phyloP scores from a whole-genome alignment of 2,113 vertebrate genomes.

The Elephantulus edwardii region DNA sequence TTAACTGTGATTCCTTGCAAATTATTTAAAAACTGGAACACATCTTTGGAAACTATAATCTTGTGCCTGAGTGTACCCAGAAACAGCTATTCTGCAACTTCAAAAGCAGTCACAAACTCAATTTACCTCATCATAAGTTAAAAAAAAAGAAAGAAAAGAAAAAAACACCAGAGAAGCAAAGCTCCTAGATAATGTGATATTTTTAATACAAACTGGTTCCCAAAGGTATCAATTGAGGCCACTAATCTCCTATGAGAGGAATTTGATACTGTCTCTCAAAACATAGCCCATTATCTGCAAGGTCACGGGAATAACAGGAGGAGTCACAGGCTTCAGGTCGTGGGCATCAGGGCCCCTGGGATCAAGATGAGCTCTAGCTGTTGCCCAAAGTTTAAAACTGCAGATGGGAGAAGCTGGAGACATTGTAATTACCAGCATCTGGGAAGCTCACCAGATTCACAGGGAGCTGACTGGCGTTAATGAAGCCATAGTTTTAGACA shows the following conservation, averaged over 20 bases:
- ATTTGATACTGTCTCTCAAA: neutral
- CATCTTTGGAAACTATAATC: slow-evolving; percentile 20
- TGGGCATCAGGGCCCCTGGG: fast-evolving
- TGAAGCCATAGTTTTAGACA: neutral
- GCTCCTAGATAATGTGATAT: slow-evolving; percentile 12
- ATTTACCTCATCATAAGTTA: slow-evolving; percentile 3
- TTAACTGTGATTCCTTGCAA: slow-evolving; percentile 17
- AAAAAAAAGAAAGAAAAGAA: slow-evolving; percentile 41
- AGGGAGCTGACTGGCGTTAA: neutral
- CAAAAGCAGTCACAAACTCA: slow-evolving; percentile 14
- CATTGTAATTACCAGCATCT: neutral
- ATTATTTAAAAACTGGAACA: neutral
- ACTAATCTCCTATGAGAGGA: slow-evolving; percentile 26
- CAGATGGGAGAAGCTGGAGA: neutral
- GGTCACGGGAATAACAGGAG: neutral
- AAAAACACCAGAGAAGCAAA: too few relatives aligned
- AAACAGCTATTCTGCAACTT: neutral
- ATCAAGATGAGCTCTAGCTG: neutral
- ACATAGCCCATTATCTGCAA: neutral
- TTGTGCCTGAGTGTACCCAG: neutral
- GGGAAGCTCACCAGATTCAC: neutral
- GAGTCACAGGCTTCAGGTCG: neutral
- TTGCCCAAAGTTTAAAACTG: neutral
- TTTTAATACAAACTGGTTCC: slow-evolving; percentile 59
- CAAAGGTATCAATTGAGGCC: slow-evolving; percentile 40